Evolutionary conservation across 2,888 invertebrate genomes (phyloP).

Genomic region (Ophraella communa): DNA sequence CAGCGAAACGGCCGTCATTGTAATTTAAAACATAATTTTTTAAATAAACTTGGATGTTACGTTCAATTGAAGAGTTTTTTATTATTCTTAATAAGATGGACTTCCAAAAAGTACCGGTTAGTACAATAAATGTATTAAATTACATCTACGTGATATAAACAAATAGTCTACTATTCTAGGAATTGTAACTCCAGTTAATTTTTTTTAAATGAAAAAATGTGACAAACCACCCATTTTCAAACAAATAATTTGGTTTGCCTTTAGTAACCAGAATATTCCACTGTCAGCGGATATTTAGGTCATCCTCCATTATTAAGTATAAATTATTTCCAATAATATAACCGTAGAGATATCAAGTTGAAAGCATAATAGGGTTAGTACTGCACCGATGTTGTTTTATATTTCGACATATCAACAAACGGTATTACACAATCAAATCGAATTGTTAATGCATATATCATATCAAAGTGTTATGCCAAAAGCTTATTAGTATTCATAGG

Average conservation of each 20-base stretch:
- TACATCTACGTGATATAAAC: no score
- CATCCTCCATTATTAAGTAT: neutral
- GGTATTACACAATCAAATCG: neutral
- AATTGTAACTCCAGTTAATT: no score
- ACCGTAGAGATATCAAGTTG: neutral
- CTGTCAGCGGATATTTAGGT: neutral
- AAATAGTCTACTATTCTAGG: no score
- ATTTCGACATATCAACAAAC: neutral
- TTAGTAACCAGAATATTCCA: neutral
- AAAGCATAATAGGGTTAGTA: neutral
- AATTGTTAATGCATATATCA: neutral
- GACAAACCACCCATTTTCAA: no score
- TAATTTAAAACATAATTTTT: no score
- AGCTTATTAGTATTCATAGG: slow-evolving; percentile 1
- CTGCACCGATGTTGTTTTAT: neutral
- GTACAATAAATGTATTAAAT: no score
- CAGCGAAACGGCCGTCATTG: no score
- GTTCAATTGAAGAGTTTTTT: no score
- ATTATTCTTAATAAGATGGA: no score
- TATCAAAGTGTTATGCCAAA: neutral
- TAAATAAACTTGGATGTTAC: no score
- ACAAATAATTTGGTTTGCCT: neutral
- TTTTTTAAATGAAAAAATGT: no score
- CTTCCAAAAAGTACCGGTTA: no score
- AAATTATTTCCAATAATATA: neutral